Evolutionary conservation across 2,888 invertebrate genomes (phyloP), one percentile per base, ranked within the genome.

Genomic region (Tribolium freemani): DNA sequence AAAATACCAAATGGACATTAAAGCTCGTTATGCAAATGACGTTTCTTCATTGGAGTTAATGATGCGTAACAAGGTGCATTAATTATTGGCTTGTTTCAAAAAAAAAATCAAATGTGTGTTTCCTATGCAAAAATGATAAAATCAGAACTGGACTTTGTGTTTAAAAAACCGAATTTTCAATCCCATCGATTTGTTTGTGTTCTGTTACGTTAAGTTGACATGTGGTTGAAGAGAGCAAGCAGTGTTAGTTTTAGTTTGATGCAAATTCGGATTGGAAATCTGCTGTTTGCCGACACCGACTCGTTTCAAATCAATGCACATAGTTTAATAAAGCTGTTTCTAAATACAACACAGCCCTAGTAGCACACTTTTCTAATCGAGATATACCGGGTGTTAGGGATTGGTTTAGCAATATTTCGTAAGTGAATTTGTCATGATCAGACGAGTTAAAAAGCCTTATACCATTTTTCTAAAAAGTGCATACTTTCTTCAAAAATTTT

Each of bases 11-110:
- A 70, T 68, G 57, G 54, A 72, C 72, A 72, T 72, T 71, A 69
- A 76, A 71, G 74, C 74, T 76, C 74, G 76, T 76, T 76, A 76
- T 76, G 76, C 74, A 74, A 74, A 76, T 74, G 71, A 44, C 53
- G 57, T 54, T 67, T 69, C 64, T 50, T 51, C 57, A 69, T 63
- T 69, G 63, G 45, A 72, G 53, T 69, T 72, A 72, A 72, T 72
- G 72, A 61, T 26, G 56, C 68, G 63, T 61, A 72, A 69, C 69
- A 20, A 54, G 51, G 72, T 57, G 50, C 46, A 68, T 68, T 61
- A 45, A 69, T 66, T 66, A 71, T 54, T 44, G 31, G 20, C 45
- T 46, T 53, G 30, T 13, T 6, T 21, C 9, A 6, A 21, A 13
- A 2, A 13, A 50, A 50, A 13, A 50, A 50, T 50, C 45, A 45